phyloP scores from a whole-genome alignment of 2,113 vertebrate species.

The Muntiacus reevesi region DNA sequence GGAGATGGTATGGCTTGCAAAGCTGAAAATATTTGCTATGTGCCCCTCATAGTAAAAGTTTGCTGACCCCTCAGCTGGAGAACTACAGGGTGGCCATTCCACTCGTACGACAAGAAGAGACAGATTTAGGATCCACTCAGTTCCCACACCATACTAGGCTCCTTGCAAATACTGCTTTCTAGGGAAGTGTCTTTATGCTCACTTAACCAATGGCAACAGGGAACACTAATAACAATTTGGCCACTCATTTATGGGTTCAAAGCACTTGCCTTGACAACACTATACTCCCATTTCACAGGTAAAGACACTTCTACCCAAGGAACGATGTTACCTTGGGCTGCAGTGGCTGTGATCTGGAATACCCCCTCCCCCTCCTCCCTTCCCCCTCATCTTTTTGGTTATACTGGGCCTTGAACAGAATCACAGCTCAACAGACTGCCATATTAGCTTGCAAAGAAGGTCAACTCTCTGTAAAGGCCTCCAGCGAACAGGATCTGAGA shows the following conservation, averaged over 20 bases:
- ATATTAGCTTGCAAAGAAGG: neutral
- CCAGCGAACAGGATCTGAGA: neutral
- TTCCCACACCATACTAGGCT: neutral
- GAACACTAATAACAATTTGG: neutral
- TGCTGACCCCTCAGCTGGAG: neutral
- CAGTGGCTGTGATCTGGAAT: neutral
- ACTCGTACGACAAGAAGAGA: neutral
- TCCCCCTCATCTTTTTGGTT: neutral
- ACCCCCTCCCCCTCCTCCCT: neutral
- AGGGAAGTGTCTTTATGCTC: neutral
- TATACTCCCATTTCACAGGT: neutral
- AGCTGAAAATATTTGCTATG: neutral
- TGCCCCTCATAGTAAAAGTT: neutral
- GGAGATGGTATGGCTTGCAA: neutral
- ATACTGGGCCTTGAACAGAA: neutral
- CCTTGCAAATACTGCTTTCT: neutral
- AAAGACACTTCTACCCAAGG: neutral
- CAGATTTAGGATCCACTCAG: neutral
- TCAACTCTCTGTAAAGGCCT: neutral
- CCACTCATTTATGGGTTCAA: neutral
- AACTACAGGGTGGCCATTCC: neutral
- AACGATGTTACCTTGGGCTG: neutral
- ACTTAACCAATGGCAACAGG: neutral
- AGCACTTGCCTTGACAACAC: neutral
- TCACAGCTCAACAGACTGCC: neutral